Evolutionary conservation across 2,113 vertebrate genomes (phyloP).

Genomic region (Promerops cafer): DNA sequence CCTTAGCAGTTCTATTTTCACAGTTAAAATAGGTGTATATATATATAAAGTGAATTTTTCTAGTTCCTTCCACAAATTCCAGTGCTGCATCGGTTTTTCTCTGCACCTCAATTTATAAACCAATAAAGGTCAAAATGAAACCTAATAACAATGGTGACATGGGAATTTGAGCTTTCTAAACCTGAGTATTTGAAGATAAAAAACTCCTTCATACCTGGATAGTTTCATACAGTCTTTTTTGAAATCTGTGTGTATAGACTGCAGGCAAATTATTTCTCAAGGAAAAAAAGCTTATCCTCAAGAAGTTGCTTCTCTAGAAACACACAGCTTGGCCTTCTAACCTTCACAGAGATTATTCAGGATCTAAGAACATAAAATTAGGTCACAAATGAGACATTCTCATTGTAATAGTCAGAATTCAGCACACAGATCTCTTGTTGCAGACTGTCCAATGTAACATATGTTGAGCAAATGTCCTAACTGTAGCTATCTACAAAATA

Average conservation of each 20-base stretch:
- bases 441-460: not conserved
- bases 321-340: not conserved
- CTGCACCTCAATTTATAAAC: not conserved
- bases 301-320: not conserved
- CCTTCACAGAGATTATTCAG: not conserved
- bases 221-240: not conserved
- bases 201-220: not conserved
- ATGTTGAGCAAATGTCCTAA: not conserved
- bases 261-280: not conserved
- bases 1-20: not conserved
- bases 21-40: not conserved
- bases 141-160: not conserved
- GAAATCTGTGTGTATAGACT: not conserved
- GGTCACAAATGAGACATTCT: not conserved
- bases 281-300: not conserved
- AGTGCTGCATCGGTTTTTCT: not conserved
- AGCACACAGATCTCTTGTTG: fast-evolving
- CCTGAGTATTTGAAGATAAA: not conserved
- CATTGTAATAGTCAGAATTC: not conserved
- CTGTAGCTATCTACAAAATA: not conserved
- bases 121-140: not conserved
- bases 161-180: not conserved
- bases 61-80: not conserved
- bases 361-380: not conserved
- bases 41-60: not conserved